Conservation (phyloP, 1,140 invertebrate genomes). For the Latrodectus geometricus region DNA sequence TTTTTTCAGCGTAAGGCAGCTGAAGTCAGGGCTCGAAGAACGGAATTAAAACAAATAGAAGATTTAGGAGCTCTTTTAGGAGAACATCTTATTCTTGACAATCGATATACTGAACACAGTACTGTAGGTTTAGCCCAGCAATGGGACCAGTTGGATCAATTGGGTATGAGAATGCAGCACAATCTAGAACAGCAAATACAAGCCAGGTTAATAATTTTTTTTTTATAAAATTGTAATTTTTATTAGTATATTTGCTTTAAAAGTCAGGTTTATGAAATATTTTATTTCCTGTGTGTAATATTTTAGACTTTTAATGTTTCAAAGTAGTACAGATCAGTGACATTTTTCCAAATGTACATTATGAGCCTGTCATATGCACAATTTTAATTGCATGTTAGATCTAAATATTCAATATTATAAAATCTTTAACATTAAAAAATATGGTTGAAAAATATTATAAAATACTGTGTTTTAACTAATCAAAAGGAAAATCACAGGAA, state of each 20-base stretch:
- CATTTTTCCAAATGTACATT: too few relatives aligned
- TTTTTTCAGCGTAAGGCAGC: conserved; percentile 86
- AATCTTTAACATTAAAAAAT: too few relatives aligned
- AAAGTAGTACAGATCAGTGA: not conserved
- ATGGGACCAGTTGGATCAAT: conserved; percentile 99
- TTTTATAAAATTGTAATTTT: not conserved
- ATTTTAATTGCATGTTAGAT: too few relatives aligned
- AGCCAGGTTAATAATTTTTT: conserved; percentile 68
- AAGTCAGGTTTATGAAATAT: not conserved
- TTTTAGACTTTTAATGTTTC: not conserved
- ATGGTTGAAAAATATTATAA: too few relatives aligned
- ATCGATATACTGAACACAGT: conserved; percentile 98
- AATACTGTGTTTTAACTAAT: too few relatives aligned
- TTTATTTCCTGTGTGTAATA: not conserved
- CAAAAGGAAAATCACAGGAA: too few relatives aligned
- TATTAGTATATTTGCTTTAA: too few relatives aligned
- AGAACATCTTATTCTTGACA: conserved; percentile 97
- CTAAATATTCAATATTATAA: too few relatives aligned
- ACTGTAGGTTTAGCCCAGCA: conserved; percentile 98
- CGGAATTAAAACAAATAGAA: conserved; percentile 96
- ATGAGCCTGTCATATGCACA: too few relatives aligned
- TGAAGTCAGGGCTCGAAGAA: conserved; percentile 91
- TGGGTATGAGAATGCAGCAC: conserved; percentile 99
- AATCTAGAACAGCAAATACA: conserved; percentile 99
- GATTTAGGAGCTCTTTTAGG: conserved; percentile 96